Conservation (phyloP, 2,113 vertebrate species). For the Larimichthys polyactis region DNA sequence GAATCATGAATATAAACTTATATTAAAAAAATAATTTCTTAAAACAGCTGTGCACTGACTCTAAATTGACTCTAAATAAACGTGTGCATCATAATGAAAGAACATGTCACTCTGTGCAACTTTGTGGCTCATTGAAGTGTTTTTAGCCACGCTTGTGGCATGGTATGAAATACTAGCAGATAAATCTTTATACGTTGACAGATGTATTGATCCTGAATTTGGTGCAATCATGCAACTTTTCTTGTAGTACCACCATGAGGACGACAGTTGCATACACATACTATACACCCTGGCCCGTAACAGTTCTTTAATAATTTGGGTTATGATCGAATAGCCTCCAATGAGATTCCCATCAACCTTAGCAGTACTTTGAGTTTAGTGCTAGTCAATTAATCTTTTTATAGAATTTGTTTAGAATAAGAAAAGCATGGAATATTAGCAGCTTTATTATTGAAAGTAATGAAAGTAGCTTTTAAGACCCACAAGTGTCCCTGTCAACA, state of each 20-base stretch:
- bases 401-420: neutral
- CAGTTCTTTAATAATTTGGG: neutral
- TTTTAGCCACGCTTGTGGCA: neutral
- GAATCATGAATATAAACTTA: no score
- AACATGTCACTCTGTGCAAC: neutral
- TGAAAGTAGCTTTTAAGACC: neutral
- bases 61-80: neutral
- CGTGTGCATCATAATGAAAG: neutral
- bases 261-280: neutral
- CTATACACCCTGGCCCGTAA: no score
- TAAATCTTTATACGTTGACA: neutral
- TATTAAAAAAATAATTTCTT: neutral
- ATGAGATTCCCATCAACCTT: neutral
- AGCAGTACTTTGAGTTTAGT: neutral
- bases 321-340: neutral
- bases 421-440: neutral
- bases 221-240: neutral
- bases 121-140: neutral
- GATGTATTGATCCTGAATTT: neutral
- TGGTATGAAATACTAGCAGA: neutral
- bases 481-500: slow-evolving; percentile 31
- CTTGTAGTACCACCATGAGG: no score
- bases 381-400: neutral
- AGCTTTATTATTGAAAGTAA: neutral
- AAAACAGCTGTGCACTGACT: neutral